A percentile compares a stretch with the other conserved stretches of the same genome.
phyloP scores from a whole-genome alignment of 1,140 invertebrate genomes.

The Drosophila nigromelanica region DNA sequence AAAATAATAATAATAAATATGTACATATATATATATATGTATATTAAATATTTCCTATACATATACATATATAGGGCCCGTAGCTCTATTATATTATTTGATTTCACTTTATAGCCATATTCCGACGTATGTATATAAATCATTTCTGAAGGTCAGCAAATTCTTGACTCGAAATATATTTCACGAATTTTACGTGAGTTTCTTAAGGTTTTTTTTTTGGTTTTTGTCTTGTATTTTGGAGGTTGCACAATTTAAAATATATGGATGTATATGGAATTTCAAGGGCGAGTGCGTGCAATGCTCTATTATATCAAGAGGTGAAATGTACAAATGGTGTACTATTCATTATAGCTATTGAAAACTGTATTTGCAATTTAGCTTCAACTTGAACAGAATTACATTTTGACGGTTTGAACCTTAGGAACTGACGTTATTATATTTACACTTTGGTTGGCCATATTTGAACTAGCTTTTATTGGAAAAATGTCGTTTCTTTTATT shows the following conservation, averaged over 20 bases:
- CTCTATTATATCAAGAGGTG: background rate
- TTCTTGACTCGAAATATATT: conserved; percentile 15
- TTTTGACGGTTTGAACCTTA: background rate
- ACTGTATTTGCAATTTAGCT: background rate
- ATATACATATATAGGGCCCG: too few relatives aligned
- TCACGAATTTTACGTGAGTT: conserved; percentile 24
- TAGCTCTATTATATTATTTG: too few relatives aligned
- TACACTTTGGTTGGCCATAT: too few relatives aligned
- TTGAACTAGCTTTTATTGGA: too few relatives aligned
- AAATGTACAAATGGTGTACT: background rate
- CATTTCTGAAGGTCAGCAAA: conserved; percentile 25
- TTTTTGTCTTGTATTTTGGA: background rate
- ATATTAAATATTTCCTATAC: background rate
- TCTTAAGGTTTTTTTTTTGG: background rate
- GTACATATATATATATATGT: background rate
- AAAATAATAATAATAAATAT: too few relatives aligned
- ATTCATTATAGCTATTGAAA: background rate
- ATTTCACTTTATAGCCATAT: background rate
- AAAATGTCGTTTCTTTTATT: too few relatives aligned
- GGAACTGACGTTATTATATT: too few relatives aligned
- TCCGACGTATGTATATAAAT: background rate
- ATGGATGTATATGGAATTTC: conserved; percentile 8
- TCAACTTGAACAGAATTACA: background rate
- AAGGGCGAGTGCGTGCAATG: conserved; percentile 10
- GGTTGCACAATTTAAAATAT: background rate